Evolutionary conservation across 2,888 invertebrate genomes (phyloP).

Genomic region (Sericinus montela): DNA sequence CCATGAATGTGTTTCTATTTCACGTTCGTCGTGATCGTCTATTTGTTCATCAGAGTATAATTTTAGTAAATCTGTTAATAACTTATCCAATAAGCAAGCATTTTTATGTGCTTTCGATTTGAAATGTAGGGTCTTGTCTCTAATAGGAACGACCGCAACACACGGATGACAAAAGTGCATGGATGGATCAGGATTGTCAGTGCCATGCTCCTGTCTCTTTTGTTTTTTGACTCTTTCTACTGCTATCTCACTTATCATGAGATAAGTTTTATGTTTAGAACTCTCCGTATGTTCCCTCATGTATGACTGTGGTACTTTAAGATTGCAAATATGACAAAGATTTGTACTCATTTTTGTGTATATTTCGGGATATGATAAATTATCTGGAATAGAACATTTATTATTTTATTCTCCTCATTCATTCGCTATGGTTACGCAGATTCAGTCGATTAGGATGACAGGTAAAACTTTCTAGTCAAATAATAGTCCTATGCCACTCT

Average conservation of each 20-base stretch:
- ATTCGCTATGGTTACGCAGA: too few species aligned
- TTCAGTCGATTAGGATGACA: too few species aligned
- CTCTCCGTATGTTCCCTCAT: constrained; percentile 5
- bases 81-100: neutral
- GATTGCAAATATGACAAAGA: constrained; percentile 10
- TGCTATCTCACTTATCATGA: constrained; percentile 5
- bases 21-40: neutral
- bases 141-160: neutral
- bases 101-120: constrained; percentile 4
- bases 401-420: neutral
- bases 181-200: neutral
- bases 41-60: neutral
- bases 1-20: neutral
- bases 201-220: neutral
- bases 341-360: neutral
- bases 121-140: constrained; percentile 2
- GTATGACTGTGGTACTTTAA: constrained; percentile 7
- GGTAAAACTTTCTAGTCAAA: too few species aligned
- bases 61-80: constrained; percentile 2
- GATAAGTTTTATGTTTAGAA: constrained; percentile 5
- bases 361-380: neutral
- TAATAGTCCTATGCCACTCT: too few species aligned
- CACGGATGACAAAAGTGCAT: constrained; percentile 9
- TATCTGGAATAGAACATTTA: neutral
- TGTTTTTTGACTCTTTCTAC: constrained; percentile 12